Evolutionary conservation across 2,888 invertebrate species (phyloP).

Genomic region (Diaperis boleti): DNA sequence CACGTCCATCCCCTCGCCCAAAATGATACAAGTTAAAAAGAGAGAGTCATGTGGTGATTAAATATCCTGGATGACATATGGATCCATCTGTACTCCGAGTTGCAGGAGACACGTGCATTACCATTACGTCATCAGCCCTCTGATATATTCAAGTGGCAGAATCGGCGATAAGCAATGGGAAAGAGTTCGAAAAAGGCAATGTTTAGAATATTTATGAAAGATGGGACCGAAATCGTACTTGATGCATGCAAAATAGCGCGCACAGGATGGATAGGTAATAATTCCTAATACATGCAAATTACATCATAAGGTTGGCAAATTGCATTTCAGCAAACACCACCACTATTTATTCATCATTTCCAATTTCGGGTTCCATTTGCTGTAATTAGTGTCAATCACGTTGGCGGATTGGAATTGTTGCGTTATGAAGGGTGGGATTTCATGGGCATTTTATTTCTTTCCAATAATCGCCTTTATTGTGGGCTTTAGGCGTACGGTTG

Average conservation of each 20-base stretch:
- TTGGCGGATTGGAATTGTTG: slow-evolving; percentile 3
- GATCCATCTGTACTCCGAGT: slow-evolving; percentile 32
- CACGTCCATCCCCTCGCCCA: not conserved
- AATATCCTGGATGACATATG: slow-evolving; percentile 28
- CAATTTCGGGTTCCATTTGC: slow-evolving; percentile 21
- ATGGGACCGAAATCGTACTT: not conserved
- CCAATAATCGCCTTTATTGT: no score
- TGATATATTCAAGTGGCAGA: slow-evolving; percentile 22
- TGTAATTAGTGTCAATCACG: slow-evolving; percentile 23
- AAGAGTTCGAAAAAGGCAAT: slow-evolving; percentile 5
- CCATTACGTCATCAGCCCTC: slow-evolving; percentile 44
- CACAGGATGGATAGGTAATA: not conserved
- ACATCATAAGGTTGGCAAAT: slow-evolving; percentile 19
- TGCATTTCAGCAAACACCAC: slow-evolving; percentile 17
- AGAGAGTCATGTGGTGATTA: slow-evolving; percentile 11
- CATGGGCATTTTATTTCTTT: no score
- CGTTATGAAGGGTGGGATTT: not conserved
- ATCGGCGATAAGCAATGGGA: slow-evolving; percentile 25
- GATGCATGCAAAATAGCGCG: slow-evolving; percentile 1
- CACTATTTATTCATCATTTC: slow-evolving; percentile 30
- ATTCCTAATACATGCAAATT: slow-evolving; percentile 24
- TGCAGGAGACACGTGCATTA: slow-evolving; percentile 46
- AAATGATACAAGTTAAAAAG: no score
- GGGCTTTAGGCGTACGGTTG: no score
- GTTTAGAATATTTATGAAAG: slow-evolving; percentile 2